Base-by-base conservation (phyloP, 2,888 invertebrate species). In the Trachelus stipa region DNA sequence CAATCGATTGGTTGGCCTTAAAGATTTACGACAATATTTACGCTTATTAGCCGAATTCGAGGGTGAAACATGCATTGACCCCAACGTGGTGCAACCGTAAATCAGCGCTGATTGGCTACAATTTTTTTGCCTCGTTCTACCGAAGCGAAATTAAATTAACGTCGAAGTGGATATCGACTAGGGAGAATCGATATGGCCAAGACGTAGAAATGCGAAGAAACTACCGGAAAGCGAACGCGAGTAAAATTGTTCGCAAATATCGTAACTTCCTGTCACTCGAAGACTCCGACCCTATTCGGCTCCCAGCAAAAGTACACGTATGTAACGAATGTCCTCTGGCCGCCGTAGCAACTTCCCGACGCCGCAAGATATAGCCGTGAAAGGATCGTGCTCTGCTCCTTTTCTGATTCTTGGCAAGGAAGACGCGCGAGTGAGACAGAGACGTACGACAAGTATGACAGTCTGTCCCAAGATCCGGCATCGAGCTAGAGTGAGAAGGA, bases 1-100 rank as follows among this genome's bases (percentile, higher is more conserved):
- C 2, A 23, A 56, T 23, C 56, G 56, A 23, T 56, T 9, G 6
- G 56, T 56, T 11, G 9, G 56, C 56, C 77, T 69, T 34, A 35
- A 74, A 69, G 79, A 78, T 78, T 80, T 80, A 78, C 78, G 77
- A 77, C 75, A 73, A 76, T 37, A 79, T 80, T 79, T 73, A 73
- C 80, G 35, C 75, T 40, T 74, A 76, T 78, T 73, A 79, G 76
- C 76, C 33, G 74, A n/a, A 34, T 35, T 34, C 1, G 35, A 74
- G 35, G 35, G 35, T 11, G 74, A 3, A 35, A 11, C 12, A 35
- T 34, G 34, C 74, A 34, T 11, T 34, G 30, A 15, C 23, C 56
- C 56, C 56, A 56, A 23, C 23, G 40, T 6, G 40, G 15, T n/a
- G 34, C 12, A n/a, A 11, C 15, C 75, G 75, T 75, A 75, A 75